A percentile compares a stretch with the other conserved stretches of the same genome.
Conservation (phyloP, 2,888 invertebrate genomes). For the Parthenolecanium corni region DNA sequence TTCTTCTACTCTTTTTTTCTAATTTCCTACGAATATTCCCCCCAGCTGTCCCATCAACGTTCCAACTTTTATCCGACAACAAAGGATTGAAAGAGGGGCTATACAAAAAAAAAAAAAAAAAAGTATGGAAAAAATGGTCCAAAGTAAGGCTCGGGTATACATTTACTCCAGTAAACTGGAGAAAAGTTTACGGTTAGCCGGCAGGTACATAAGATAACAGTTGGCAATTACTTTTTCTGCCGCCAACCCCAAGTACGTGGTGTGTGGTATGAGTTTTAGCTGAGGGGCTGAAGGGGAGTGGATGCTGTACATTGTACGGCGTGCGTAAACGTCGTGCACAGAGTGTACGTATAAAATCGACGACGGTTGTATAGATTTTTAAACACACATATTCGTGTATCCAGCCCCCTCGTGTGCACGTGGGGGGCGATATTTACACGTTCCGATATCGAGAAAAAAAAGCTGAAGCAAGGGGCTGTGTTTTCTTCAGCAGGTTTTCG, state of each 20-base stretch:
- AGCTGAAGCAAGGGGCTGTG: not conserved
- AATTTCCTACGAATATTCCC: not conserved
- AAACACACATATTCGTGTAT: too few species aligned
- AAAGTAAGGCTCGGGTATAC: not conserved
- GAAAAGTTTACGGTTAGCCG: constrained; percentile 22
- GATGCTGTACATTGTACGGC: too few species aligned
- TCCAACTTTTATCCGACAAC: too few species aligned
- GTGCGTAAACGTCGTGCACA: too few species aligned
- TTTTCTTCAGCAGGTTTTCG: not conserved
- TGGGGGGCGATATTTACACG: not conserved
- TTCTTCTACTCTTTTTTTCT: not conserved
- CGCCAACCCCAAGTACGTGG: too few species aligned
- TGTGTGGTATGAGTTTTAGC: too few species aligned
- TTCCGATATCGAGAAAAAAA: not conserved
- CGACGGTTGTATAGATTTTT: too few species aligned
- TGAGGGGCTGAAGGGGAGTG: too few species aligned
- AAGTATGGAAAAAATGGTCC: not conserved
- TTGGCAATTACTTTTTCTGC: constrained; percentile 12
- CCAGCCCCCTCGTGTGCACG: too few species aligned
- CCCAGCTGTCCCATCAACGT: too few species aligned
- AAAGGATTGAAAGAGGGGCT: too few species aligned
- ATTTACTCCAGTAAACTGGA: not conserved
- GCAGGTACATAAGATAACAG: constrained; percentile 16
- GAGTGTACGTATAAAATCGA: too few species aligned
- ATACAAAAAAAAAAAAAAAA: not conserved